Percentiles rank a stretch among this genome's conserved stretches.
phyloP scores from a whole-genome alignment of 2,797 vertebrate genomes.

The Siniperca scherzeri region DNA sequence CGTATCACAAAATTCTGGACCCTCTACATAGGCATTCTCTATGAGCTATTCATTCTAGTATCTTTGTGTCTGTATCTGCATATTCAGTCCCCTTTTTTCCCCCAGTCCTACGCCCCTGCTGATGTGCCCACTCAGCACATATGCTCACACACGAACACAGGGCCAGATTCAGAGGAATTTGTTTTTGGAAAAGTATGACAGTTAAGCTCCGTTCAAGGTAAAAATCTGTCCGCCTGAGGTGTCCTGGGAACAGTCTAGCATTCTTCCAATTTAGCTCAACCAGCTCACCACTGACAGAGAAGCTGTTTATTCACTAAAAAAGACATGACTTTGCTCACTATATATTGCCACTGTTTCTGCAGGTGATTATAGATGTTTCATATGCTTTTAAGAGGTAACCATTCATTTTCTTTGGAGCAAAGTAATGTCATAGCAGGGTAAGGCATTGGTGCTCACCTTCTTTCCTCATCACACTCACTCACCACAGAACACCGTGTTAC shows the following conservation, averaged over 20 bases:
- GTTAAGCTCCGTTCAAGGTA: neutral
- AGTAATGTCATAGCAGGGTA: neutral
- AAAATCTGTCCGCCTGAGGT: neutral
- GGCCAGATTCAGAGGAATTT: constrained; percentile 6
- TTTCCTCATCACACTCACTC: neutral
- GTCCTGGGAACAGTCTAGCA: neutral
- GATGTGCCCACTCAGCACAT: neutral
- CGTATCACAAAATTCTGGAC: too few species aligned
- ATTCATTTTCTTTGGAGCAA: neutral
- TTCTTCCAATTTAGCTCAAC: constrained; percentile 4
- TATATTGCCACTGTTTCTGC: neutral
- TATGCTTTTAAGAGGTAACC: neutral
- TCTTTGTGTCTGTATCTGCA: too few species aligned
- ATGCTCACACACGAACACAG: neutral
- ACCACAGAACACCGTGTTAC: constrained; percentile 13
- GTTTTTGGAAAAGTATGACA: constrained; percentile 25
- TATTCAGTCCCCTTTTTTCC: too few species aligned
- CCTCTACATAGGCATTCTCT: too few species aligned
- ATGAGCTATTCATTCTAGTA: too few species aligned
- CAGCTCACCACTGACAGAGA: neutral
- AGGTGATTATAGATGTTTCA: neutral
- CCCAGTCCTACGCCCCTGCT: neutral
- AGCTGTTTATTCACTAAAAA: constrained; percentile 4
- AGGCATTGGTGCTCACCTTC: neutral
- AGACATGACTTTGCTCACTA: neutral